phyloP scores from a whole-genome alignment of 2,888 invertebrate genomes.

The Plebejus anna region DNA sequence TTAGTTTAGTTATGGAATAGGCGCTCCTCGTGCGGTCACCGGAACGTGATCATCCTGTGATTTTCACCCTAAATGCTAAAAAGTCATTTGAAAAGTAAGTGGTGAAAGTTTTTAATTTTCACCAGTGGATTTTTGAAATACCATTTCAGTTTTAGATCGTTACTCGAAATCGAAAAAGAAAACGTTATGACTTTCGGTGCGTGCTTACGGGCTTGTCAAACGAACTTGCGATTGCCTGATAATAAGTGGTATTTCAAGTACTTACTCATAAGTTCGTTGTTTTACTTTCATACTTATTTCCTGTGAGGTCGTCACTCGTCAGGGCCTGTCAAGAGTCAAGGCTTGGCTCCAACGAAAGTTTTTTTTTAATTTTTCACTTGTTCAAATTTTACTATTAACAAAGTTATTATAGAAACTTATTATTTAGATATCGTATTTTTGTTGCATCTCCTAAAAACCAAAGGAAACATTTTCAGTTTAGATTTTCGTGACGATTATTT shows the following conservation, averaged over 20 bases:
- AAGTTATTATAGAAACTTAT: no score
- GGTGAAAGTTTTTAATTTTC: constrained; percentile 8
- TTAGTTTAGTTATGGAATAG: constrained; percentile 30
- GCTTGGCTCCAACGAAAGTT: no score
- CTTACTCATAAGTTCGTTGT: background rate
- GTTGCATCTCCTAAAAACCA: no score
- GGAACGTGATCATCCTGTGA: constrained; percentile 25
- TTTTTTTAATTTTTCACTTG: no score
- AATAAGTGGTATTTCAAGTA: background rate
- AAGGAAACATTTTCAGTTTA: no score
- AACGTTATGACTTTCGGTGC: background rate
- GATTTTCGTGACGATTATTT: no score
- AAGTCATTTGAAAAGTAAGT: constrained; percentile 17
- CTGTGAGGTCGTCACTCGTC: no score
- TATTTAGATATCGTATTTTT: no score
- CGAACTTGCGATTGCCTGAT: background rate
- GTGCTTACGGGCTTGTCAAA: background rate
- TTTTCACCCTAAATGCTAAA: constrained; percentile 18
- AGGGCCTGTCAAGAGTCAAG: no score
- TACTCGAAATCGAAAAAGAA: background rate
- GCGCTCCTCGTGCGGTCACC: constrained; percentile 22
- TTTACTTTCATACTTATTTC: background rate
- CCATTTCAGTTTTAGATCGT: constrained; percentile 14
- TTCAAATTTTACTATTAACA: no score
- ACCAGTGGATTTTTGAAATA: background rate